Conservation (phyloP, 2,113 vertebrate species). For the Crotalus viridis region DNA sequence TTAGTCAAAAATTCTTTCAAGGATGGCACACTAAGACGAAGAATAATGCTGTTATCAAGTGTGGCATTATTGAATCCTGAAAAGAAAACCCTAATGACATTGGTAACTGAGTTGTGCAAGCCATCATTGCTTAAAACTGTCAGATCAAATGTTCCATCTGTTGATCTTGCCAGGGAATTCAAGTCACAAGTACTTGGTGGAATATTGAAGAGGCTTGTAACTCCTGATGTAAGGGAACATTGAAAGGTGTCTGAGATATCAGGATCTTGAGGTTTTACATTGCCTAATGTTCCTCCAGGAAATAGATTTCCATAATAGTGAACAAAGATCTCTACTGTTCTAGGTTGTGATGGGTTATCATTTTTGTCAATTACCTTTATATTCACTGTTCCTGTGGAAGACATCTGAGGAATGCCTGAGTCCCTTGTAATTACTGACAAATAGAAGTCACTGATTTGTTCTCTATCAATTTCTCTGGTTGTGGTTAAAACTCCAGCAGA, state of each 20-base stretch:
- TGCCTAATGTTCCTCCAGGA: conserved; percentile 88
- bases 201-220: conserved; percentile 87
- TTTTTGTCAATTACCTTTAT: conserved; percentile 90
- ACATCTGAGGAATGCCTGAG: conserved; percentile 93
- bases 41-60: conserved; percentile 91
- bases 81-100: conserved; percentile 83
- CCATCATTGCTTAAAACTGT: conserved; percentile 85
- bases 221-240: conserved; percentile 86
- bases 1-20: conserved; percentile 84
- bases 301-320: conserved; percentile 91
- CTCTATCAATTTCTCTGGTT: conserved; percentile 90
- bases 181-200: conserved; percentile 84
- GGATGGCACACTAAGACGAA: conserved; percentile 78
- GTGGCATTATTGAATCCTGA: conserved; percentile 85
- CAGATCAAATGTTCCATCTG: conserved; percentile 89
- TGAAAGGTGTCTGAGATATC: conserved; percentile 90
- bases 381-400: conserved; percentile 91
- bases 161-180: conserved; percentile 82
- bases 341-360: conserved; percentile 91
- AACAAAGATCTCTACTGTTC: conserved; percentile 89
- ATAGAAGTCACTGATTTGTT: conserved; percentile 91
- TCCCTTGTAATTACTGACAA: conserved; percentile 88
- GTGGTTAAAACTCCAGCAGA: conserved; percentile 84
- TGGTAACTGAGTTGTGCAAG: conserved; percentile 83
- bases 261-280: conserved; percentile 89